A percentile compares a stretch with the other conserved stretches of the same genome.
Evolutionary conservation across 2,113 vertebrate genomes (phyloP).

Genomic region (Petaurus breviceps): DNA sequence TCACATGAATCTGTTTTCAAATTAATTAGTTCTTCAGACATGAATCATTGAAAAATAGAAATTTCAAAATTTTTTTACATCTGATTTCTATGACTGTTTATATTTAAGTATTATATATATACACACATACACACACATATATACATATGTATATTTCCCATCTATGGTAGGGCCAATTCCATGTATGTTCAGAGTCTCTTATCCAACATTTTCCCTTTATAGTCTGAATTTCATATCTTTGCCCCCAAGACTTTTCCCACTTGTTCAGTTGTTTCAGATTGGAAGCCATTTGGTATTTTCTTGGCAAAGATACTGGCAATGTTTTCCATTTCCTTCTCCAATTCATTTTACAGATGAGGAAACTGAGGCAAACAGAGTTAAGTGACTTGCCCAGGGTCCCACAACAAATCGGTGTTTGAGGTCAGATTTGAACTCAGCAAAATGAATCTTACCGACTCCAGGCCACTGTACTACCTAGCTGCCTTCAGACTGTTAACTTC

Average conservation of each 20-base stretch:
- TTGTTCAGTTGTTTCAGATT: neutral
- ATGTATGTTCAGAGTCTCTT: neutral
- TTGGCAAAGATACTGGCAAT: neutral
- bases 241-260: neutral
- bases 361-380: neutral
- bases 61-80: neutral
- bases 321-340: neutral
- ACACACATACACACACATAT: too few species aligned
- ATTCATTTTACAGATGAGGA: neutral
- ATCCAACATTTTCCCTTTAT: neutral
- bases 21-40: neutral
- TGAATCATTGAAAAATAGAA: neutral
- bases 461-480: neutral
- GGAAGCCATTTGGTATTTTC: neutral
- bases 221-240: neutral
- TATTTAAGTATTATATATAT: neutral
- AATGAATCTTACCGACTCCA: neutral
- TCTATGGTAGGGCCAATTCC: neutral
- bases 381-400: neutral
- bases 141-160: neutral
- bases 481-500: neutral
- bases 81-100: neutral
- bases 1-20: neutral
- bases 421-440: neutral
- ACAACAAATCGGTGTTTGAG: neutral